A percentile compares a stretch with the other conserved stretches of the same genome.
These are phyloP conservation scores for Sinonovacula constricta DNA, from an alignment of 1,140 invertebrate species.

Conservation along the genomic window DNA sequence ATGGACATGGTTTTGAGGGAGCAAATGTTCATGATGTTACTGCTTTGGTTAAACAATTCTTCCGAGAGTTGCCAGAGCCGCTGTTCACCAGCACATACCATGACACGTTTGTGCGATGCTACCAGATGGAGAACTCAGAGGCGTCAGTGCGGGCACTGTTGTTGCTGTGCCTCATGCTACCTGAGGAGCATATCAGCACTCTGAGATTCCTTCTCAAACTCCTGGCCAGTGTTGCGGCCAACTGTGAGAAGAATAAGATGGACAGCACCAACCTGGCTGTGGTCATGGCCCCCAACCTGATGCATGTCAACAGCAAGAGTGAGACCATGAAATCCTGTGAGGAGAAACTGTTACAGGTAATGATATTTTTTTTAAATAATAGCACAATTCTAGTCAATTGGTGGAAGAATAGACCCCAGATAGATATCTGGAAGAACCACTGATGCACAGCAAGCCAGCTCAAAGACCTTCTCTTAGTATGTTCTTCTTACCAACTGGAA, in stretches of 20 bases:
- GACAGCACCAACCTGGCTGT: conserved; percentile 88
- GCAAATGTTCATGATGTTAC: conserved; percentile 88
- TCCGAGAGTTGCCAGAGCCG: conserved; percentile 89
- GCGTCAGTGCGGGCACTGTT: conserved; percentile 81
- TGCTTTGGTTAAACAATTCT: conserved; percentile 89
- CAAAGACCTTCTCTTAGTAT: no score
- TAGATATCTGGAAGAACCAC: no score
- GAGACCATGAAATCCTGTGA: conserved; percentile 79
- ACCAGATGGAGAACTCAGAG: conserved; percentile 72
- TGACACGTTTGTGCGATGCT: conserved; percentile 86
- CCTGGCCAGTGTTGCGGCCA: conserved; percentile 82
- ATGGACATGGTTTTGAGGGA: conserved; percentile 65
- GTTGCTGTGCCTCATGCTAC: conserved; percentile 84
- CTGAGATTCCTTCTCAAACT: conserved; percentile 85
- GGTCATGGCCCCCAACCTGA: conserved; percentile 89
- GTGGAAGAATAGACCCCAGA: no score
- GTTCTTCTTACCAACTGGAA: no score
- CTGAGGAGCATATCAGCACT: conserved; percentile 83
- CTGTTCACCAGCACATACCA: conserved; percentile 86
- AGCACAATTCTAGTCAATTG: no score
- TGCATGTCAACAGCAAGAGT: conserved; percentile 84
- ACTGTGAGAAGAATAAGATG: conserved; percentile 89
- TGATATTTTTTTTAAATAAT: no score
- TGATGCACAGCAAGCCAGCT: no score
- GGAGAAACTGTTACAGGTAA: conserved; percentile 70